phyloP scores from a whole-genome alignment of 2,797 vertebrate species.

The Bufotes viridis region DNA sequence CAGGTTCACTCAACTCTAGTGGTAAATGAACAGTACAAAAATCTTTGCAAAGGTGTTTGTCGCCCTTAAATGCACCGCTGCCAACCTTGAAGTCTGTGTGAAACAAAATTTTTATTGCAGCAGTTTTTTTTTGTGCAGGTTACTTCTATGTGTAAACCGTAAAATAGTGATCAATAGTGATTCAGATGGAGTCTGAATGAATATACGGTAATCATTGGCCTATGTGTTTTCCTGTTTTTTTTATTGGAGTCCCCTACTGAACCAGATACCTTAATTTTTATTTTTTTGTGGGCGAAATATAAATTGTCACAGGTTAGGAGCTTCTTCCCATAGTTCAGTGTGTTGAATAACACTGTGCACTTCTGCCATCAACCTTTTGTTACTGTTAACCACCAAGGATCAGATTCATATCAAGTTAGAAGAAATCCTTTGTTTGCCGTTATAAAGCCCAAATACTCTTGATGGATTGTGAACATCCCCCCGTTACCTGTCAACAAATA shows the following conservation, averaged over 20 bases:
- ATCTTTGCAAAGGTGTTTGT: too few species aligned
- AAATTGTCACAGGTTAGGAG: not conserved
- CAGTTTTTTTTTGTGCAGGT: too few species aligned
- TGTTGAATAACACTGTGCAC: conserved; percentile 6
- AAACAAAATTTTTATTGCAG: too few species aligned
- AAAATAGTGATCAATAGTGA: too few species aligned
- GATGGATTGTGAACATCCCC: conserved; percentile 69
- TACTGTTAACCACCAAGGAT: conserved; percentile 49
- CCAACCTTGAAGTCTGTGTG: too few species aligned
- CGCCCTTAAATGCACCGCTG: too few species aligned
- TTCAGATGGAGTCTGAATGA: too few species aligned
- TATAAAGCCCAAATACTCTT: conserved; percentile 64
- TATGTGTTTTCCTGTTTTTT: too few species aligned
- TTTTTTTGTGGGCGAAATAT: not conserved
- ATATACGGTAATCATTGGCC: too few species aligned
- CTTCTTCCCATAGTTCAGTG: not conserved
- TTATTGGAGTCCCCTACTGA: not conserved
- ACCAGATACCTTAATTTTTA: not conserved
- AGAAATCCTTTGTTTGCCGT: conserved; percentile 65
- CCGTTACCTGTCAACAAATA: conserved; percentile 73
- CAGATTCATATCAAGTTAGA: conserved; percentile 62
- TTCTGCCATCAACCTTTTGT: conserved; percentile 30
- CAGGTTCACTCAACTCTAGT: too few species aligned
- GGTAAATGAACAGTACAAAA: too few species aligned
- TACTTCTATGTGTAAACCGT: too few species aligned